Evolutionary conservation across 2,888 invertebrate genomes (phyloP), one percentile per base, ranked within the genome.

Genomic region (Drosophila macrospina): DNA sequence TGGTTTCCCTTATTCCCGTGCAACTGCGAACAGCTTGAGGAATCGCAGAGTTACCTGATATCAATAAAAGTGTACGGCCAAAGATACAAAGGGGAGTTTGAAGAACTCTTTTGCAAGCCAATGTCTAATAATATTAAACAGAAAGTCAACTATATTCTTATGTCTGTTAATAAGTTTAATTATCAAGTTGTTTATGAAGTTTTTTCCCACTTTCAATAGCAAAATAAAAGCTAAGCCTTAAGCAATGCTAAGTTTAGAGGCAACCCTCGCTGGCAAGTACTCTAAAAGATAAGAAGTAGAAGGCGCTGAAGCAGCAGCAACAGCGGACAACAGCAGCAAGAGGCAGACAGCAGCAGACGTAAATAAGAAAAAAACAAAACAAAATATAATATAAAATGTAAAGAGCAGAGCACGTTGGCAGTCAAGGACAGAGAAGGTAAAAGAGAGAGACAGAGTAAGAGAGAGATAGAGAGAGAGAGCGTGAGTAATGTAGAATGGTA

Each of bases 11-110:
- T 51, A 32, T 30, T 26, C 26, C 26, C 30, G 24, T 52, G 30
- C 37, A 30, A 20, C 41, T 52, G 39, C 36, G 28, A 41, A 30
- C 36, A 63, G 63, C 64, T 67, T 57, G 64, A 66, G 79, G 77
- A 70, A 81, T 77, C 77, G 60, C 77, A 74, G 74, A 69, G 65
- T 61, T 79, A 73, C 70, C 69, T 50, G 74, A 77, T 79, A 84
- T 82, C 79, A 81, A 81, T 79, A 84, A 79, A 84, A 79, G 60
- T 69, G 69, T 69, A 70, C 5, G 37, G 63, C 11, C 65, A 50
- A 59, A 30, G 60, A 52, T 45, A 20, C 7, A 36, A 24, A 26
- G 30, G 50, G 45, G 30, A 50, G 5, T 66, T 44, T 36, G 5
- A 10, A 1, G 11, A 16, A 11, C 5, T 4, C 0, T 11, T 15